Base-by-base conservation (phyloP, 2,113 vertebrate genomes). In the Theristicus caerulescens region DNA sequence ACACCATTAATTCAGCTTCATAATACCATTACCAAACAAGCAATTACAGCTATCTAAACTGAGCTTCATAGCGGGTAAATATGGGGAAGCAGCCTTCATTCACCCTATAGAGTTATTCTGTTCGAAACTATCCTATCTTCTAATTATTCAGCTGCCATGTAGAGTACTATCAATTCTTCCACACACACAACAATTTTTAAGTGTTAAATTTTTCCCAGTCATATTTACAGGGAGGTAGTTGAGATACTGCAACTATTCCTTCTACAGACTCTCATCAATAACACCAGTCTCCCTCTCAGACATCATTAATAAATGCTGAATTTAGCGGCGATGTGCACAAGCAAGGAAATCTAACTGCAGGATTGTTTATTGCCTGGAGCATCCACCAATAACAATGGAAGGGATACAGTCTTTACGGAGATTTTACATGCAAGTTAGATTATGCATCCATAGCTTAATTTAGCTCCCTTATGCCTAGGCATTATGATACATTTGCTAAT, bases 401-500 rank as follows among this genome's bases (percentile, higher is more conserved):
- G 29, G 26, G 51, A 47, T 58, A 69, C n/a, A 70, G 25, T 47
- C 47, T 44, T 85, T 58, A 54, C 40, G 71, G 47, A 93, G 44
- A 77, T 22, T 31, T 67, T 82, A 52, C 13, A 57, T 32, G 34
- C 47, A 72, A 86, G 62, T 8, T 67, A 89, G 44, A 32, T 82
- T 77, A 59, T 80, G 32, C 42, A 80, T 69, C 42, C 70, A 20
- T 51, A 62, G 26, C 46, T 90, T 80, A 67, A 89, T 96, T 95
- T 90, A 95, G 58, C 46, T 95, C 32, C 49, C 84, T 93, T 96
- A 47, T 95, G 66, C 42, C 38, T 17, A 82, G 58, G 71, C n/a
- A 67, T 85, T 59, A 77, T 36, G 66, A 94, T 66, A 72, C 61
- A 47, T 85, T 87, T 86, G 58, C 58, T 89, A 92, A 97, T 94